Conservation (phyloP, 2,797 vertebrate species). For the Decapterus maruadsi region DNA sequence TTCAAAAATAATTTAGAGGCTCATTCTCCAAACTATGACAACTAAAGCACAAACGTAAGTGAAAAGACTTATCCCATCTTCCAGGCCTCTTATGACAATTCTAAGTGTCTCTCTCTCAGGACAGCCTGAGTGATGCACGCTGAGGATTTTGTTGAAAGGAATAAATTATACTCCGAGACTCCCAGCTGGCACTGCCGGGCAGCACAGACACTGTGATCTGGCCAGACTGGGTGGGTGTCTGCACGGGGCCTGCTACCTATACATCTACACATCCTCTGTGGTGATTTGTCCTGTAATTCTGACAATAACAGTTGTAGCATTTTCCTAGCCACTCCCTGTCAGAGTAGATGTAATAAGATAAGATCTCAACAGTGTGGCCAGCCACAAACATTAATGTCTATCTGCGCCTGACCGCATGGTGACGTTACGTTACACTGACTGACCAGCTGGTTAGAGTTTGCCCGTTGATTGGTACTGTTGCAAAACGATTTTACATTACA, state of each 20-base stretch:
- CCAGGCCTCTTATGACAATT: conserved; percentile 42
- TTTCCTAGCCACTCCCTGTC: conserved; percentile 50
- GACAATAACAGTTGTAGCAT: conserved; percentile 56
- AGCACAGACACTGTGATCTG: conserved; percentile 60
- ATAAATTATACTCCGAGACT: conserved; percentile 64
- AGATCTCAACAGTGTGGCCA: not conserved
- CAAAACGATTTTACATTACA: too few relatives aligned
- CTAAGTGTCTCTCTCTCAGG: conserved; percentile 50
- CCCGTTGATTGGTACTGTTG: too few relatives aligned
- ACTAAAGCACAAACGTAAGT: conserved; percentile 8
- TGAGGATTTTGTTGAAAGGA: conserved; percentile 41
- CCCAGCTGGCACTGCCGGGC: conserved; percentile 60
- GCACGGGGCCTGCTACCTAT: conserved; percentile 42
- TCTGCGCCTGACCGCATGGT: too few relatives aligned
- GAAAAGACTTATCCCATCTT: conserved; percentile 9
- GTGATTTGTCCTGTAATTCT: conserved; percentile 77
- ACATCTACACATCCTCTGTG: conserved; percentile 68
- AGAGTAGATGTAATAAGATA: conserved; percentile 2
- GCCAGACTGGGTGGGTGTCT: conserved; percentile 63
- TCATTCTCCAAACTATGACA: conserved; percentile 11
- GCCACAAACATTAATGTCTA: too few relatives aligned
- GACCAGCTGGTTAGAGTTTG: too few relatives aligned
- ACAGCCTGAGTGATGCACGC: conserved; percentile 45
- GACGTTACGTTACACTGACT: too few relatives aligned
- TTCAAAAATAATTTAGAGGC: not conserved